Evolutionary conservation across 2,113 vertebrate species (phyloP).

Genomic region (Mesembrinibis cayennensis): DNA sequence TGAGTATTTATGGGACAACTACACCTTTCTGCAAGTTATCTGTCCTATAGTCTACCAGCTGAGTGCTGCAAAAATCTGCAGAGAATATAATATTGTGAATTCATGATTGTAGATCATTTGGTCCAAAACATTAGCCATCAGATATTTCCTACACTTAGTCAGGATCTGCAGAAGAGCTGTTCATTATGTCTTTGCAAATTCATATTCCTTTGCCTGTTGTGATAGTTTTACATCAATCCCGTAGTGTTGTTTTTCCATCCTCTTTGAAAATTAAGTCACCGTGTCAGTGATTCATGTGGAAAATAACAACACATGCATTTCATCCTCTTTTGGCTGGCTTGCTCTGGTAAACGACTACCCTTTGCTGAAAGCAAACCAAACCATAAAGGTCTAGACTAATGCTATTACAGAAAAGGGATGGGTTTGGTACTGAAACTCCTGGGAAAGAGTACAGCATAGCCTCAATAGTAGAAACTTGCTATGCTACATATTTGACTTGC

Average conservation of each 20-base stretch:
- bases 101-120: neutral
- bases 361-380: neutral
- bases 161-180: neutral
- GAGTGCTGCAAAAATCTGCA: neutral
- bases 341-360: neutral
- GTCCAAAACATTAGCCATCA: neutral
- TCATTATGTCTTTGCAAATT: constrained; percentile 1
- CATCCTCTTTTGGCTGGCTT: neutral
- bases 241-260: neutral
- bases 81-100: neutral
- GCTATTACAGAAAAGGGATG: neutral
- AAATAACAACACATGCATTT: neutral
- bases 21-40: neutral
- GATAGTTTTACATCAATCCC: neutral
- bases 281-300: neutral
- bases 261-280: constrained; percentile 24
- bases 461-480: neutral
- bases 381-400: neutral
- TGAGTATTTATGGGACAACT: neutral
- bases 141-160: neutral
- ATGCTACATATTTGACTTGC: neutral
- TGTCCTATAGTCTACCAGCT: neutral
- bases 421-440: neutral
- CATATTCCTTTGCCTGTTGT: neutral
- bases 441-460: neutral